Conservation (phyloP, 2,797 vertebrate genomes). For the Thaleichthys pacificus region DNA sequence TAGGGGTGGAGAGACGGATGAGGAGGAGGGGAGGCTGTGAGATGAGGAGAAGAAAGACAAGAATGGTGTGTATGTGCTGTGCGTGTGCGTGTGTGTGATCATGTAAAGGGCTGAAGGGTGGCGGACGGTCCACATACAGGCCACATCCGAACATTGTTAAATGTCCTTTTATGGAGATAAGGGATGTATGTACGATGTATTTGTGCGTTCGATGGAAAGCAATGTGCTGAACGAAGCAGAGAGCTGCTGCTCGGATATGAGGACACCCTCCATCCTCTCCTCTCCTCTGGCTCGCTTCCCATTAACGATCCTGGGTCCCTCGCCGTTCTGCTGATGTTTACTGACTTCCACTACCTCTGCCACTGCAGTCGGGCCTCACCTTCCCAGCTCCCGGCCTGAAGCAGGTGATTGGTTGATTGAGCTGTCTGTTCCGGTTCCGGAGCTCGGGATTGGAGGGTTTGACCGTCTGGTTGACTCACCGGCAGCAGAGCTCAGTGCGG, state of each 20-base stretch:
- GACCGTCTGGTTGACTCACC: not conserved
- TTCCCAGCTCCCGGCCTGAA: not conserved
- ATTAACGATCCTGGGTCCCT: not conserved
- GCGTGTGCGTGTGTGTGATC: not conserved
- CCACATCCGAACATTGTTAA: not conserved
- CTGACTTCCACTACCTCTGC: not conserved
- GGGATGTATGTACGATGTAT: no score
- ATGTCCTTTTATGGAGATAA: no score
- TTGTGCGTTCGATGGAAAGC: no score
- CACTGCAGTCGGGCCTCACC: not conserved
- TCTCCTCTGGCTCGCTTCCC: not conserved
- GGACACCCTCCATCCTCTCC: no score
- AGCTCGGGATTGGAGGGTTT: not conserved
- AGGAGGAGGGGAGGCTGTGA: not conserved
- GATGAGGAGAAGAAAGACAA: not conserved
- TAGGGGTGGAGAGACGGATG: not conserved
- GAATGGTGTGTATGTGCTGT: no score
- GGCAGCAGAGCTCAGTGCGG: not conserved
- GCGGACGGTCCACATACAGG: not conserved
- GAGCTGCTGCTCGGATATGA: no score
- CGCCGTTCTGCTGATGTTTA: not conserved
- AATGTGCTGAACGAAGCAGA: no score
- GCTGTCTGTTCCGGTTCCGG: not conserved
- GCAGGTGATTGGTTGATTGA: not conserved
- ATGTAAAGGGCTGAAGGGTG: not conserved